Evolutionary conservation across 1,140 invertebrate species (phyloP), one percentile per base, ranked within the genome.

Genomic region (Drosophila albomicans): DNA sequence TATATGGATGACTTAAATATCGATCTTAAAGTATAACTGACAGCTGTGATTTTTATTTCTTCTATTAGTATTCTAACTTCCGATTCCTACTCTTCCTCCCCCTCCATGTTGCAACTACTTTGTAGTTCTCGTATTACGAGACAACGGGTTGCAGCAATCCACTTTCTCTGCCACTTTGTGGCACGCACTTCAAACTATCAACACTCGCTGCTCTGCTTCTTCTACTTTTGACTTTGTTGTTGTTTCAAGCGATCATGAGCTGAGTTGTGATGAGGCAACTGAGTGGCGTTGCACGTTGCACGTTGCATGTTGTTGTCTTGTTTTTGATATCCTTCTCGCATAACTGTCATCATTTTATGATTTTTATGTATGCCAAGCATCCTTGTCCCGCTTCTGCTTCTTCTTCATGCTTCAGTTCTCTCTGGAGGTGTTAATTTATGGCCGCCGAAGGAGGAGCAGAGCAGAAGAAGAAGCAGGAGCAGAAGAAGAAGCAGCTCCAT

Each of bases 351-450:
- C 72, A 70, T 82, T 82, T 78, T 68, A 69, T 43, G 41, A 43
- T 43, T 43, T 25, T 43, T 77, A 66, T 78, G 73, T 62, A 30
- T 48, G 62, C 61, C 38, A 46, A 41, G 35, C n/a, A 41, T 38
- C 38, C 32, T 57, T 38, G 13, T 16, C 10, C 48, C 2, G 38
- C 6, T 3, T 1, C 5, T 15, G 3, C 46, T 41, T 1, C 25
- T 5, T 13, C 49, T 59, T 57, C 51, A 63, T 38, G n/a, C 13
- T 13, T 16, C 13, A 72, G 46, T 45, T 28, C 62, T 56, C 38
- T 38, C 63, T 56, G 6, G 78, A 89, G 85, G 85, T 89, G 85
- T 85, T 89, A 89, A 89, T 89, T 89, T 89, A 89, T 88, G 77
- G 28, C 46, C 43, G 46, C 43, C 59, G 20, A 61, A 68, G 32